Evolutionary conservation across 2,797 vertebrate genomes (phyloP), one percentile per base, ranked within the genome.

Genomic region (Channallabes apus): DNA sequence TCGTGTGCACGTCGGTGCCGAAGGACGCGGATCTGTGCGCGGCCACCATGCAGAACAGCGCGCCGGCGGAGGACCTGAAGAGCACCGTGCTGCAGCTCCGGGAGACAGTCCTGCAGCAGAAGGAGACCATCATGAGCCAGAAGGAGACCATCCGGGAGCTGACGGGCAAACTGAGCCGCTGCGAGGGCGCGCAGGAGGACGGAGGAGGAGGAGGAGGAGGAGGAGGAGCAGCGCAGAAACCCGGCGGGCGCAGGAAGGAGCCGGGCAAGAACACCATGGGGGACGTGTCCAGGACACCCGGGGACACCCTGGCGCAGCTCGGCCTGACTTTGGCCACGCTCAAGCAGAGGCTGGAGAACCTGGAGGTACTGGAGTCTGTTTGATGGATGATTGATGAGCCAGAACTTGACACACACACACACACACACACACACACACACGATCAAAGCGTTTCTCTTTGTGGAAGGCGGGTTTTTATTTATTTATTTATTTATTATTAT

Each of bases 1-100:
- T 99, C 90, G 95, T 99, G 91, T 99, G 98, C 95, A 98, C 97
- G 89, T 99, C 98, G 83, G 97, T 99, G 91, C 98, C 98, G 22
- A 95, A 96, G 94, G 97, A 98, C 93, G 94, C 96, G 95, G 97
- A 99, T 94, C 87, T 98, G 96, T 99, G 98, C 92, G 93, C 97
- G 1, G 96, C 97, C 54, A 92, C 96, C 7, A 96, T 96, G 94
- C 96, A 96, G 92, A 96, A 96, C 90, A 94, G 94, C 91, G 97
- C 97, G 35, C 95, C 96, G 32, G 95, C 95, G 46, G 97, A 98
- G 90, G 97, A 98, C 92, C 92, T 97, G 92, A 96, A 96, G 92
- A 96, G 93, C 90, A 97, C 94, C 41, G 96, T 98, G 85, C 95
- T 97, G 92, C 97, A 99, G 92, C 96, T 99, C 85, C 95, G 98